phyloP scores from a whole-genome alignment of 37 sponge, comb jelly and placozoan genomes.

The Bolinopsis microptera region DNA sequence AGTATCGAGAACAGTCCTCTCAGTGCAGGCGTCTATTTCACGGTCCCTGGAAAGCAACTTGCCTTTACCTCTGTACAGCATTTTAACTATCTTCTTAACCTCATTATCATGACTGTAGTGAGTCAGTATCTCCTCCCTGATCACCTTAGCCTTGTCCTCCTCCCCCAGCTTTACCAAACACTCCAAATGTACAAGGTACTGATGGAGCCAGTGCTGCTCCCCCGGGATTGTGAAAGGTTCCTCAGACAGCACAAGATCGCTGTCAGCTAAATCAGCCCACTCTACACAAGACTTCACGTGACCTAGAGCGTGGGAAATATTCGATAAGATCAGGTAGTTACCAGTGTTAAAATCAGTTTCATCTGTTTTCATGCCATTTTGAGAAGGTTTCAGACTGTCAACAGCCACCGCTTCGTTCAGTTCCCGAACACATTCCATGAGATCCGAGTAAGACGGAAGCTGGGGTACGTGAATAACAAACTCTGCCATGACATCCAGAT shows the following conservation, averaged over 20 bases:
- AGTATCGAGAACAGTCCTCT: background rate
- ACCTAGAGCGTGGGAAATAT: background rate
- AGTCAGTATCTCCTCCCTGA: background rate
- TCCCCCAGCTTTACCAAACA: slow-evolving; percentile 9
- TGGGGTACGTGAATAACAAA: background rate
- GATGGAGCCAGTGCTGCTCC: slow-evolving; percentile 25
- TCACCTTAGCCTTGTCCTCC: background rate
- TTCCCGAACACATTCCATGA: background rate
- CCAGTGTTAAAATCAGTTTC: background rate
- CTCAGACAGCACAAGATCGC: background rate
- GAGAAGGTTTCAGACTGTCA: background rate
- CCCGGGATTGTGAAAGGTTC: slow-evolving; percentile 62
- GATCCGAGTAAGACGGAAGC: background rate
- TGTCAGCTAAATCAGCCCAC: background rate
- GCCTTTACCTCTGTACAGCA: background rate
- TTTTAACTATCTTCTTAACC: background rate
- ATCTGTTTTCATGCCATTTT: background rate
- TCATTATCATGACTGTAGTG: background rate
- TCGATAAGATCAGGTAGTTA: background rate
- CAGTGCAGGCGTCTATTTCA: background rate
- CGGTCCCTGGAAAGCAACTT: background rate
- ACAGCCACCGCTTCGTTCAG: background rate
- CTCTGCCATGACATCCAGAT: background rate
- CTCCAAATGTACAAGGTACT: slow-evolving; percentile 55
- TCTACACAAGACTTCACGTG: background rate